These are phyloP conservation scores for Elephas maximus DNA, from an alignment of 2,113 vertebrate genomes.

Conservation along the genomic window DNA sequence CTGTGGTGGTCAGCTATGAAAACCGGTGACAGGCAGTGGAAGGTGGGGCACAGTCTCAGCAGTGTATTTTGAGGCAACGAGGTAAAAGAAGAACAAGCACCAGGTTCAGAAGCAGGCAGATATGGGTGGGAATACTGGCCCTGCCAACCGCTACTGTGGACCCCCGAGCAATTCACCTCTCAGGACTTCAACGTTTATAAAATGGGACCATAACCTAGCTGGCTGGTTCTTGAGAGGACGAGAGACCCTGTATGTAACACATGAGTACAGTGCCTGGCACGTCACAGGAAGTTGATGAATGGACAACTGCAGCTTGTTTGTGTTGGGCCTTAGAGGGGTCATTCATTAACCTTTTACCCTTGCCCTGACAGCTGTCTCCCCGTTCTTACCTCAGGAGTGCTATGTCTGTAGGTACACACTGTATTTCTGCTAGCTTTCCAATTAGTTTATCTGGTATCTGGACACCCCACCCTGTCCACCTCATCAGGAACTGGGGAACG, in stretches of 20 bases:
- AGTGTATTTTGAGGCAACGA: background rate
- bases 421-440: background rate
- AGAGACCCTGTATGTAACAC: background rate
- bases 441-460: background rate
- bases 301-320: background rate
- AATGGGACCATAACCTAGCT: too few relatives aligned
- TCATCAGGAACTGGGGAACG: background rate
- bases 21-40: too few relatives aligned
- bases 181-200: background rate
- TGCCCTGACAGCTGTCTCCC: background rate
- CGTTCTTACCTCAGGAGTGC: background rate
- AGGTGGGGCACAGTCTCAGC: background rate
- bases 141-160: background rate
- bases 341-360: background rate
- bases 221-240: background rate
- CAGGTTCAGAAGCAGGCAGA: background rate
- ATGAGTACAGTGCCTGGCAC: background rate
- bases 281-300: background rate
- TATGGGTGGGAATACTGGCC: background rate
- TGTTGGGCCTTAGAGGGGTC: background rate
- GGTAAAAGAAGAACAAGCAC: background rate
- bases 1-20: background rate
- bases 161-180: background rate
- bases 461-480: background rate
- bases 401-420: fast-evolving